A percentile compares a stretch with the other conserved stretches of the same genome.
Conservation (phyloP, 2,888 invertebrate genomes). For the Apamea epomidion region DNA sequence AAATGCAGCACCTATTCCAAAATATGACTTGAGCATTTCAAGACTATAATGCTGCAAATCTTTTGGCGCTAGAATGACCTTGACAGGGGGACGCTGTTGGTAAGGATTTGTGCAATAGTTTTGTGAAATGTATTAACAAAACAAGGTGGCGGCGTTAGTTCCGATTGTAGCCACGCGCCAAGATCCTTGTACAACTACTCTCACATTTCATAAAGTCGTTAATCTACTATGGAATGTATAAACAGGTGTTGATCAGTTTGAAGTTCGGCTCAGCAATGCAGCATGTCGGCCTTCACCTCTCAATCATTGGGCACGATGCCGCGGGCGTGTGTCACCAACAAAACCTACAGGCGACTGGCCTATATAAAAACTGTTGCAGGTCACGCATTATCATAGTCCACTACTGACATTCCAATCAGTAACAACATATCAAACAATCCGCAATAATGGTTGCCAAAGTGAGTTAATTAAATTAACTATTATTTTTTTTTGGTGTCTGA, state of each 20-base stretch:
- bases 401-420: conserved; percentile 73
- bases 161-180: neutral
- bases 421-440: conserved; percentile 67
- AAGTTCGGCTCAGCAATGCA: conserved; percentile 27
- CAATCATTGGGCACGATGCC: conserved; percentile 45
- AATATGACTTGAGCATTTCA: neutral
- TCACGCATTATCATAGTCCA: conserved; percentile 76
- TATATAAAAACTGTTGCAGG: conserved; percentile 81
- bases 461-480: conserved; percentile 34
- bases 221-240: conserved; percentile 17
- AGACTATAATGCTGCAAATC: neutral
- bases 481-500: too few species aligned
- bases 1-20: conserved; percentile 14
- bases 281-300: conserved; percentile 58
- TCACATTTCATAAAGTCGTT: conserved; percentile 1
- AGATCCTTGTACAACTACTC: neutral
- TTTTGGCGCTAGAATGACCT: neutral
- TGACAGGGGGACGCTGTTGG: neutral
- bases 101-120: neutral
- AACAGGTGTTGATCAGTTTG: conserved; percentile 27
- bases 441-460: conserved; percentile 83
- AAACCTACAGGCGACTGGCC: conserved; percentile 41
- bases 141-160: neutral
- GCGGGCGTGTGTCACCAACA: conserved; percentile 50
- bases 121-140: neutral